Base-by-base conservation (phyloP, 2,797 vertebrate species). In the Platyrinchus mystaceus region DNA sequence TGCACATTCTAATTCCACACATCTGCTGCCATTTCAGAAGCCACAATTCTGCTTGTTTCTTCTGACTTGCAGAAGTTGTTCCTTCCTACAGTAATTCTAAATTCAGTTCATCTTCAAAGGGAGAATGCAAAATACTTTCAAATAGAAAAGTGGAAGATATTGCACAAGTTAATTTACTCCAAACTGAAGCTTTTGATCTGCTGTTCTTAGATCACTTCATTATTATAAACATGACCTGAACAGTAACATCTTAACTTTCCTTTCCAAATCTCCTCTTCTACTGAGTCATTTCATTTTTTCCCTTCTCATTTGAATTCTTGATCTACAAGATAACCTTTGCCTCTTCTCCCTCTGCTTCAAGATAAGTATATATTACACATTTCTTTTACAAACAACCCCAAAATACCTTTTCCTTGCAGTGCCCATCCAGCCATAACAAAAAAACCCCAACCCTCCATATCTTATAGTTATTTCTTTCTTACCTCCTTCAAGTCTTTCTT, bases 161-260 rank as follows among this genome's bases (percentile, higher is more conserved):
- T 32, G 41, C 56, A 78, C 49, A 56, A 60, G 58, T 93, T 94
- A 88, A 80, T 92, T 84, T 80, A 20, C 43, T 82, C 92, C 60
- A 63, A 58, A 73, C 21, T 58, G 67, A 89, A 82, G 64, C 52
- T 93, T 93, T 87, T 94, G 79, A 93, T 92, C 81, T 80, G 44
- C 53, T 79, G 6, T 79, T 89, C 73, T 81, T 77, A 81, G 55
- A 71, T 80, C 66, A 37, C 30, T 75, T 89, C n/a, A 34, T 85
- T 94, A 76, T 68, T 69, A 87, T 12, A 74, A 91, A 93, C 44
- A 80, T 0, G 5, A 67, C 44, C 26, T 7, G 53, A 75, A 32
- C 30, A 78, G 62, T 32, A 89, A 79, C 43, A 44, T 32, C 67
- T 69, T 58, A 52, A 84, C 63, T 28, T 49, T 66, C 36, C 70